Base-by-base conservation (phyloP, 2,113 vertebrate genomes). In the Barbus barbus region DNA sequence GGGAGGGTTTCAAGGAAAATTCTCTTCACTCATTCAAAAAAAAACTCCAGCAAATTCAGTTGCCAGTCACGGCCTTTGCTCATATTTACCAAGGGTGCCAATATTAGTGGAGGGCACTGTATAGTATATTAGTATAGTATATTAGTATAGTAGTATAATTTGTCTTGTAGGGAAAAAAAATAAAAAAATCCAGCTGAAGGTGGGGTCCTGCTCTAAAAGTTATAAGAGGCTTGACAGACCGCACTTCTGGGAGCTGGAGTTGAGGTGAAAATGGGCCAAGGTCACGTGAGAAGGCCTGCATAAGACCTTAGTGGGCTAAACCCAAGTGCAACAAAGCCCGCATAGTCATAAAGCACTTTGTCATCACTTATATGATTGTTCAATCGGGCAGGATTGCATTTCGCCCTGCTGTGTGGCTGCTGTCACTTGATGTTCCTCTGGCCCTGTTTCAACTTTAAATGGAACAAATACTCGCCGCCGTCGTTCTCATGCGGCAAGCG, bases 321-420 rank as follows among this genome's bases (percentile, higher is more conserved):
- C 56, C 73, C 63, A 53, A 90, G 87, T 87, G 89, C 88, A 48
- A 88, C 82, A 91, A 89, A 86, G 79, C 90, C 53, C 83, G 86
- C 90, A 89, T 91, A 90, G 90, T 92, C 91, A 91, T 94, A 92
- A 95, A 95, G 90, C 90, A 94, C 92, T 92, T 94, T 93, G 92
- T 94, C 92, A 92, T 92, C 91, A 87, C 93, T 92, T 93, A 92
- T 91, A 93, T 93, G 93, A 94, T 93, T 92, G 90, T 91, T 92
- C 94, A 93, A 91, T 93, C 89, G 91, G 90, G 89, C 89, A 90
- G 91, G 88, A 92, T 94, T 90, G 87, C 88, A 87, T 93, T 92
- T 90, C 89, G 20, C 58, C 89, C 81, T 67, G 48, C 89, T 75
- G 74, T 38, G 53, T 83, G 76, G 76, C 58, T 82, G 38, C 56